A percentile compares a stretch with the other conserved stretches of the same genome.
Evolutionary conservation across 2,113 vertebrate species (phyloP).

Genomic region (Atlantisia rogersi): DNA sequence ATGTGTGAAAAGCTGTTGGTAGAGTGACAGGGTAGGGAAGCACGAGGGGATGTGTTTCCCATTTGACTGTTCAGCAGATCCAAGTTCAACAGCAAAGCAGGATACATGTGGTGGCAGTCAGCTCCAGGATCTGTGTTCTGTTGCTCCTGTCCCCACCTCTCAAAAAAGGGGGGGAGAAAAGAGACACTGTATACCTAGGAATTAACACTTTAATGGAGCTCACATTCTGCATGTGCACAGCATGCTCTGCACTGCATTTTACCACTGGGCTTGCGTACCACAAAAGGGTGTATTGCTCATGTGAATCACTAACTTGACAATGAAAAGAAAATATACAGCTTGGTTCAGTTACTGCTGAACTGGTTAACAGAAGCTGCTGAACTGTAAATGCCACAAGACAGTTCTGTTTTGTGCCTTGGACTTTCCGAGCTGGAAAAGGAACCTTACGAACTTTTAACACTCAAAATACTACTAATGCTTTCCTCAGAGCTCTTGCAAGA

Average conservation of each 20-base stretch:
- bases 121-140: background rate
- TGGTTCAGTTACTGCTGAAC: background rate
- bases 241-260: slow-evolving; percentile 24
- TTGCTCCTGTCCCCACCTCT: background rate
- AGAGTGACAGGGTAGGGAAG: background rate
- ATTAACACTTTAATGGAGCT: background rate
- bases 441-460: background rate
- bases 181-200: background rate
- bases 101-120: background rate
- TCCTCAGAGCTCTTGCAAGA: background rate
- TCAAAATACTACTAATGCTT: background rate
- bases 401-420: background rate
- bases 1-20: background rate
- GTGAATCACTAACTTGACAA: background rate
- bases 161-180: background rate
- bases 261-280: background rate
- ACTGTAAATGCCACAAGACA: background rate
- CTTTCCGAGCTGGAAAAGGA: background rate
- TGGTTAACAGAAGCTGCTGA: background rate
- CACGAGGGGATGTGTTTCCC: background rate
- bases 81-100: background rate
- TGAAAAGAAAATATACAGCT: background rate
- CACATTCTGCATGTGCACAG: slow-evolving; percentile 57
- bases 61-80: background rate
- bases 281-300: background rate